Evolutionary conservation across 1,140 invertebrate genomes (phyloP), one percentile per base, ranked within the genome.

Genomic region (Lepidurus arcticus): DNA sequence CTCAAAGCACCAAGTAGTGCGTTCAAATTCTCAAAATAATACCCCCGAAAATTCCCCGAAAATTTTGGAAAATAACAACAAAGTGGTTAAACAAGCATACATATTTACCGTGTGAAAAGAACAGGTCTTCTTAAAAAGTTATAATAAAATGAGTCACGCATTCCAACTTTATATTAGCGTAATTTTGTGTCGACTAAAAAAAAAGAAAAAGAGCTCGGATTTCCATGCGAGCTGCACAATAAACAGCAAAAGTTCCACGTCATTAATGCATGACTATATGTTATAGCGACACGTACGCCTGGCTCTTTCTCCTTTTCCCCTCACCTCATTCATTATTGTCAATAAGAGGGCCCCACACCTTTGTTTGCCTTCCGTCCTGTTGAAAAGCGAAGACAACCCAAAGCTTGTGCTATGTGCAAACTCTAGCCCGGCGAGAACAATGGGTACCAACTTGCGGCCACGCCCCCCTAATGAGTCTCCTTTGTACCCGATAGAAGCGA

Each of bases 401-500:
- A 65, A 65, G 53, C 53, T n/a, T 65, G 53, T 65, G 53, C 53
- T 21, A 65, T 65, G 53, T 65, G 53, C 53, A 65, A 34, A 21
- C 53, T 21, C 53, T 21, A 65, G 0, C 13, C 53, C 53, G 21
- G 16, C 53, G 53, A 13, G 53, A 21, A 65, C 53, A 65, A 65
- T 65, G 53, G 53, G 21, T 21, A n/a, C 53, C 9, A 21, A 21
- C 53, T 65, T 34, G 34, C 34, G 4, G 34, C 3, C 53, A 13
- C 21, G 16, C 53, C 16, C 53, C n/a, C 9, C 53, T 65, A 65
- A 65, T 65, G 53, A 65, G n/a, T 13, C 53, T 21, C 7, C 16
- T 65, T 65, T 65, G 21, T 21, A 65, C 53, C 34, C 34, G 34
- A 65, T n/a, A 1, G 7, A 16, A 13, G 21, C 16, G 53, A 65